A percentile compares a stretch with the other conserved stretches of the same genome.
These are phyloP conservation scores for Macroglossus sobrinus DNA, from an alignment of 2,113 vertebrate species.

Conservation along the genomic window DNA sequence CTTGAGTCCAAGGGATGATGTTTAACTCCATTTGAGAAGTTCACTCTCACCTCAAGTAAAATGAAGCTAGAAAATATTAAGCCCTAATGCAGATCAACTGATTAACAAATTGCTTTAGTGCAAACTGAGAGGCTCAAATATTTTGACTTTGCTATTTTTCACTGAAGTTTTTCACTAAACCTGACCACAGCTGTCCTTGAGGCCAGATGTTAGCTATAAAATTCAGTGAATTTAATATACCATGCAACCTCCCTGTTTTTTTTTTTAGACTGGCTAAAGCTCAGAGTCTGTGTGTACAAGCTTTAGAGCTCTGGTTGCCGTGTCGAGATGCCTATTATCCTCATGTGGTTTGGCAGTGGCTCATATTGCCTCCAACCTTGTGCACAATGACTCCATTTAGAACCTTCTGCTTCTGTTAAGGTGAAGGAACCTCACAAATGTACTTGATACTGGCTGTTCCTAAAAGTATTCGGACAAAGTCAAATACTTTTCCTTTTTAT, in stretches of 20 bases:
- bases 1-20: background rate
- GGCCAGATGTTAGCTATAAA: conserved; percentile 84
- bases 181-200: conserved; percentile 77
- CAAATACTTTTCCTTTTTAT: conserved; percentile 19
- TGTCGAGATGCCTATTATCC: conserved; percentile 69
- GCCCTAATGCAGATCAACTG: conserved; percentile 51
- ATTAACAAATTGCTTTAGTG: conserved; percentile 66
- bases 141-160: conserved; percentile 54
- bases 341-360: conserved; percentile 43
- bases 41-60: conserved; percentile 16
- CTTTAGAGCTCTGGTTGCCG: conserved; percentile 60
- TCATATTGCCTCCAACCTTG: conserved; percentile 67
- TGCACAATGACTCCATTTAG: conserved; percentile 63
- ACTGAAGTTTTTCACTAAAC: conserved; percentile 72
- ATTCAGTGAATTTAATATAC: conserved; percentile 78
- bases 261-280: conserved; percentile 61
- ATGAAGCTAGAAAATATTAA: conserved; percentile 57
- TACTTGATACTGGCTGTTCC: conserved; percentile 13
- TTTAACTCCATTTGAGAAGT: background rate
- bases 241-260: conserved; percentile 61
- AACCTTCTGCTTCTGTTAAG: conserved; percentile 62
- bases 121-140: conserved; percentile 40
- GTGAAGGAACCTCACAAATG: conserved; percentile 54
- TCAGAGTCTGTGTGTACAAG: conserved; percentile 55
- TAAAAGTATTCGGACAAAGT: conserved; percentile 27